Conservation (phyloP, 2,888 invertebrate genomes). For the Stenoptilia bipunctidactyla region DNA sequence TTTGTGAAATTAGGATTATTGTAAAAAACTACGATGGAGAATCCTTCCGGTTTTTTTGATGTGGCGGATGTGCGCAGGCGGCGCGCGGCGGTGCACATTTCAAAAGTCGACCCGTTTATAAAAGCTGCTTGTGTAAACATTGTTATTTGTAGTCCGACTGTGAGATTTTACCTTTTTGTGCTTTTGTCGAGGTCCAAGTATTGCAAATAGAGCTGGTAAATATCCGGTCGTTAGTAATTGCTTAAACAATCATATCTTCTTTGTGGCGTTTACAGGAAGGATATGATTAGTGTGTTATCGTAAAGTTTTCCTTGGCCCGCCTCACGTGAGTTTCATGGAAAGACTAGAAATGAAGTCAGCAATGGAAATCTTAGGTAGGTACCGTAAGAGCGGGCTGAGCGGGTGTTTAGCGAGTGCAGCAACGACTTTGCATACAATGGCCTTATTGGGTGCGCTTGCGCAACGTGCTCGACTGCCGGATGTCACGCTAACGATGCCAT, state of each 20-base stretch:
- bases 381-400: constrained; percentile 33
- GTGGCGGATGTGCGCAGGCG: constrained; percentile 24
- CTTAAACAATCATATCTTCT: not conserved
- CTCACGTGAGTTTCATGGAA: not conserved
- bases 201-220: constrained; percentile 10
- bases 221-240: constrained; percentile 28
- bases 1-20: too few relatives aligned
- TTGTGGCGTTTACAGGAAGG: not conserved
- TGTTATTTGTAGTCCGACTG: constrained; percentile 34
- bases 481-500: constrained; percentile 30
- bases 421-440: constrained; percentile 63
- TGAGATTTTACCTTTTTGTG: constrained; percentile 45
- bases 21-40: too few relatives aligned
- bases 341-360: constrained; percentile 8
- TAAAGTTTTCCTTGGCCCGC: constrained; percentile 21
- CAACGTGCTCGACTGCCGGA: constrained; percentile 58
- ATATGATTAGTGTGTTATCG: constrained; percentile 4
- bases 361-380: constrained; percentile 12
- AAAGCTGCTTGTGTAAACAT: constrained; percentile 47
- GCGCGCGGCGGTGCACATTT: constrained; percentile 21
- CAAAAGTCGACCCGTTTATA: constrained; percentile 45
- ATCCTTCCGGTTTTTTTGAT: constrained; percentile 59
- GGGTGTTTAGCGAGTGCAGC: constrained; percentile 44
- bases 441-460: constrained; percentile 42
- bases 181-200: constrained; percentile 18